Evolutionary conservation across 1,140 invertebrate genomes (phyloP).

Genomic region (Cotesia glomerata): DNA sequence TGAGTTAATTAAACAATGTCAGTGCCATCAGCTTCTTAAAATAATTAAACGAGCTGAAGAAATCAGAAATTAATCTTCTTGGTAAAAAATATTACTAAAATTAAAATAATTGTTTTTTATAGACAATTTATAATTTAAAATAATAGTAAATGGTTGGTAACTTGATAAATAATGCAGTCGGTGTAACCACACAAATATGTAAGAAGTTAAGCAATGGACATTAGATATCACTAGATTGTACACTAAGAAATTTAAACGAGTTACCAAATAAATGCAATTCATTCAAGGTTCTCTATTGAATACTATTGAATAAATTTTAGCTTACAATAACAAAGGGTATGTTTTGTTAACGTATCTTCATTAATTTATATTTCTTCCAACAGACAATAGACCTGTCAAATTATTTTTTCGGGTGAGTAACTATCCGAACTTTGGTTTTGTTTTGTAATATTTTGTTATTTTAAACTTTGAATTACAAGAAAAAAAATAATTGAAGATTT

Average conservation of each 20-base stretch:
- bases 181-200: slow-evolving; percentile 32
- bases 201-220: slow-evolving; percentile 43
- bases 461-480: too few species aligned
- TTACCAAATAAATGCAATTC: too few species aligned
- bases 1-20: slow-evolving; percentile 4
- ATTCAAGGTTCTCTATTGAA: too few species aligned
- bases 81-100: too few species aligned
- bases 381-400: too few species aligned
- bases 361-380: too few species aligned
- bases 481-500: too few species aligned
- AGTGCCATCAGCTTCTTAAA: not conserved
- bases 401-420: too few species aligned
- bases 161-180: slow-evolving; percentile 50
- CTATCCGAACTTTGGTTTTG: too few species aligned
- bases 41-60: not conserved
- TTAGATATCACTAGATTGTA: not conserved
- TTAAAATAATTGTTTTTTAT: too few species aligned
- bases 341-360: too few species aligned
- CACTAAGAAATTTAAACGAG: not conserved
- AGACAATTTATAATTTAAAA: not conserved
- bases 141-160: not conserved
- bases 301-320: not conserved
- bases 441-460: too few species aligned
- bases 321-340: not conserved
- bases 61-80: not conserved